Evolutionary conservation across 2,113 vertebrate species (phyloP).

Genomic region (Osmerus eperlanus): DNA sequence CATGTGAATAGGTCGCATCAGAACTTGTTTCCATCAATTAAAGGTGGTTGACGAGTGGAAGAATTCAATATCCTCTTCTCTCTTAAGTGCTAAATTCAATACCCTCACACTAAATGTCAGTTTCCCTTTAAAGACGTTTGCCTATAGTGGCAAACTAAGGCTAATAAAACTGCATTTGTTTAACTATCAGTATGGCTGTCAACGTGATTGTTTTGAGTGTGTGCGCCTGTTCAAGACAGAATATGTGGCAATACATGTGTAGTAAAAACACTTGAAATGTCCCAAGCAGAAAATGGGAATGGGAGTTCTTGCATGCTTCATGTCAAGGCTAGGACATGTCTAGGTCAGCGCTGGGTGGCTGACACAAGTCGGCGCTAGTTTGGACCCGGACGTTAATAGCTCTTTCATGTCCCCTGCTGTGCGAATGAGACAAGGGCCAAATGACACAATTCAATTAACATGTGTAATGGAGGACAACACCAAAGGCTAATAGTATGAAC

Average conservation of each 20-base stretch:
- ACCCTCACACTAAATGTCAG: background rate
- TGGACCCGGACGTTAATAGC: slow-evolving; percentile 2
- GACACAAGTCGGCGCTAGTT: background rate
- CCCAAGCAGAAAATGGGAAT: too few species aligned
- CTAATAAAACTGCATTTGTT: background rate
- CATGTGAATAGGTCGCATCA: background rate
- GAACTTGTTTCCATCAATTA: slow-evolving; percentile 5
- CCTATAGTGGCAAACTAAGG: too few species aligned
- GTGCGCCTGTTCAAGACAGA: too few species aligned
- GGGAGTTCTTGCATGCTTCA: background rate
- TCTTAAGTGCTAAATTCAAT: slow-evolving; percentile 8
- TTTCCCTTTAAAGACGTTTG: background rate
- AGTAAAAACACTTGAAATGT: too few species aligned
- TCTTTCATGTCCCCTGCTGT: slow-evolving; percentile 8
- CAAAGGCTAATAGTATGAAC: slow-evolving; percentile 8
- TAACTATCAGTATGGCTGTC: too few species aligned
- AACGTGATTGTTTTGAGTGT: too few species aligned
- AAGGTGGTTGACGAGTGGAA: background rate
- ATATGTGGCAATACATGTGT: too few species aligned
- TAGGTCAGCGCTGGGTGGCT: background rate
- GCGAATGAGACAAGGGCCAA: background rate
- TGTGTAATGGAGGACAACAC: slow-evolving; percentile 14
- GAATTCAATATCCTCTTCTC: background rate
- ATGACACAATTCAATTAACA: slow-evolving; percentile 18
- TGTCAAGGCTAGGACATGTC: background rate